A percentile compares a stretch with the other conserved stretches of the same genome.
Evolutionary conservation across 2,797 vertebrate genomes (phyloP).

Genomic region (Labroides dimidiatus): DNA sequence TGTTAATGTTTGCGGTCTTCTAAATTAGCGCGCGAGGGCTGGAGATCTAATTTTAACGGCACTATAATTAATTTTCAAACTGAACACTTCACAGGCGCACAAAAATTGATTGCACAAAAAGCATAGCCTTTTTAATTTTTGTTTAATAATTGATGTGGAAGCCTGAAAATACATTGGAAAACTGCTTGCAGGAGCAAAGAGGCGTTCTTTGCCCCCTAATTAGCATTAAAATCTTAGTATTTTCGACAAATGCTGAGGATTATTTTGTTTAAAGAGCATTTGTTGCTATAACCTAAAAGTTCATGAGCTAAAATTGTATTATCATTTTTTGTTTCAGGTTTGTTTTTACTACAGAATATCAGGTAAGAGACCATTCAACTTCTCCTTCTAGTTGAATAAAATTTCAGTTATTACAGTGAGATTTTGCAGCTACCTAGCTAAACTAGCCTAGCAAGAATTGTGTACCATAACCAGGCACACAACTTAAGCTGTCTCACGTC

Average conservation of each 20-base stretch:
- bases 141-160: background rate
- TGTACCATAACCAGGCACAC: too few relatives aligned
- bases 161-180: background rate
- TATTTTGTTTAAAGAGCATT: background rate
- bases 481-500: too few relatives aligned
- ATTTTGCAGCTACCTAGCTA: background rate
- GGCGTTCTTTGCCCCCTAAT: background rate
- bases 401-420: background rate
- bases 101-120: too few relatives aligned
- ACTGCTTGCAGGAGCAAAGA: background rate
- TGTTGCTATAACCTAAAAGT: background rate
- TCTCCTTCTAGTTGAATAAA: background rate
- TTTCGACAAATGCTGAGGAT: background rate
- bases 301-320: constrained; percentile 1
- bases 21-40: background rate
- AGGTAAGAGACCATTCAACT: constrained; percentile 58
- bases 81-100: too few relatives aligned
- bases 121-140: too few relatives aligned
- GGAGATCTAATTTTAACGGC: too few relatives aligned
- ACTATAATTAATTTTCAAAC: too few relatives aligned
- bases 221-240: background rate
- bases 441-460: background rate
- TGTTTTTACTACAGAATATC: constrained; percentile 66
- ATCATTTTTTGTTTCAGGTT: constrained; percentile 75
- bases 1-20: too few relatives aligned